Evolutionary conservation across 2,888 invertebrate genomes (phyloP).

Genomic region (Drosophila sordidula): DNA sequence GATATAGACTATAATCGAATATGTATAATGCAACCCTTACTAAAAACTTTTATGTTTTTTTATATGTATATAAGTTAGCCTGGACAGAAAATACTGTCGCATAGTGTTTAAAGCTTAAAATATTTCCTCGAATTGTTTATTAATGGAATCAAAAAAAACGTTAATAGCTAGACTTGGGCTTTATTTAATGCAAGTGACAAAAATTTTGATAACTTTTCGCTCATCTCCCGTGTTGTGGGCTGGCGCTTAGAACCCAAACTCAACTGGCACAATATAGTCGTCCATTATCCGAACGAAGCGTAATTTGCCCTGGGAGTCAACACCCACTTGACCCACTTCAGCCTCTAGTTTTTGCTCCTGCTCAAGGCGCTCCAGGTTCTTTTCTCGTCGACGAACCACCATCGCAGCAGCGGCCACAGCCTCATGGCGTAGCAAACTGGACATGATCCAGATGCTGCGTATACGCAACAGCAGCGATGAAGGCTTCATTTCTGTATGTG

Average conservation of each 20-base stretch:
- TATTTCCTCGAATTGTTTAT: background rate
- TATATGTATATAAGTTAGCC: too few species aligned
- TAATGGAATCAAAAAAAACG: background rate
- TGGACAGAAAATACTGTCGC: too few species aligned
- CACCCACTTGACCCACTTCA: constrained; percentile 35
- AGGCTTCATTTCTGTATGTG: constrained; percentile 48
- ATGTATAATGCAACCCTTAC: too few species aligned
- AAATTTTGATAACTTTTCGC: constrained; percentile 18
- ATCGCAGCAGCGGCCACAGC: constrained; percentile 62
- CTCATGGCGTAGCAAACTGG: constrained; percentile 65
- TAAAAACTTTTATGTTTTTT: too few species aligned
- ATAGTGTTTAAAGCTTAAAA: too few species aligned
- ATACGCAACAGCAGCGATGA: constrained; percentile 53
- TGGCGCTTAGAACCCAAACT: constrained; percentile 46
- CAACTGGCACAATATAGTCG: constrained; percentile 65
- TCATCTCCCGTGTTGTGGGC: too few species aligned
- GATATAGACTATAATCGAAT: too few species aligned
- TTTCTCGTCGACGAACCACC: constrained; percentile 53
- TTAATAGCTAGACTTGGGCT: too few species aligned
- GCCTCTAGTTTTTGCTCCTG: constrained; percentile 20
- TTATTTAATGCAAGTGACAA: background rate
- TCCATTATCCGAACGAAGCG: constrained; percentile 61
- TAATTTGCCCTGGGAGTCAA: constrained; percentile 46
- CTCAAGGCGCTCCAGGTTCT: constrained; percentile 13
- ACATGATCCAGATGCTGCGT: constrained; percentile 64